Evolutionary conservation across 2,797 vertebrate genomes (phyloP), one percentile per base, ranked within the genome.

Genomic region (Rhinella marina): DNA sequence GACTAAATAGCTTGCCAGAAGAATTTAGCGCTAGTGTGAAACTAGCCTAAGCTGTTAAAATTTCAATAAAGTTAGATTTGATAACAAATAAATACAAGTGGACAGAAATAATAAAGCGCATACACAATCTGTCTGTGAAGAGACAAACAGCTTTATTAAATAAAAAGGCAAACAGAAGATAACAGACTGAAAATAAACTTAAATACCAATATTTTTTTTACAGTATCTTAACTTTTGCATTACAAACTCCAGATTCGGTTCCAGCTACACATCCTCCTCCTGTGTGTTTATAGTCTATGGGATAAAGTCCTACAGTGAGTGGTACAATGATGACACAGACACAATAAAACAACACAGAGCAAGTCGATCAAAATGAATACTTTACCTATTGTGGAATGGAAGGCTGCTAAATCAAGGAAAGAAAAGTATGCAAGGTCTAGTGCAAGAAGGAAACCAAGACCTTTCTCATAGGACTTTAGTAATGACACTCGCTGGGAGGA

Each of bases 141-240:
- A 94, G 94, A 93, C 93, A 94, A 93, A 93, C 91, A 94, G 91
- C 92, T 95, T 93, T 92, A 94, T 94, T 95, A 94, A 94, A 88
- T 93, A 91, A 96, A 96, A 85, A 95, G 94, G 95, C 93, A 95
- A 95, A 91, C 93, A 93, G 90, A 90, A 94, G 86, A 90, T 90
- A 92, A 93, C 92, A 92, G 92, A 87, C 88, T 79, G 88, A 92
- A 87, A 93, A 92, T 62, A 93, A 93, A 91, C 90, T 80, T 92
- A 84, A 84, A 86, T 72, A 78, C 54, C 29, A 77, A 62, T 72
- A 59, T 85, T 72, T 82, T 64, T 75, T 86, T 84, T 86, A 89
- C 88, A 89, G 75, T 86, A 86, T 86, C 68, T 32, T 79, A 84
- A 77, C 79, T 86, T 81, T 89, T 89, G 62, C 52, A 87, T 86